Conservation (phyloP, 2,797 vertebrate genomes). For the Enoplosus armatus region DNA sequence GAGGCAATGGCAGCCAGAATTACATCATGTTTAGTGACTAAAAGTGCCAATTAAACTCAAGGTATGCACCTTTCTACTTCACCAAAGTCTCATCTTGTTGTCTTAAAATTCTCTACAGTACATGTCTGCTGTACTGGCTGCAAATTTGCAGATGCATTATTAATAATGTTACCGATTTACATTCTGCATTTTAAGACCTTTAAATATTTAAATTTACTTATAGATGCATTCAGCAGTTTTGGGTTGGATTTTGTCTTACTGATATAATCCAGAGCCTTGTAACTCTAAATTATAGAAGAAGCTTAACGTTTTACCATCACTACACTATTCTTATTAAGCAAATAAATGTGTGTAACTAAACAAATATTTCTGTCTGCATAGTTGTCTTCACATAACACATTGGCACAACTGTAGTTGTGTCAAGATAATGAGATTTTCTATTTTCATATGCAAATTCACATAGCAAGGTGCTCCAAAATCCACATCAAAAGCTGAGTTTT, state of each 20-base stretch:
- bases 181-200: conserved; percentile 12
- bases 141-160: conserved; percentile 33
- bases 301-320: background rate
- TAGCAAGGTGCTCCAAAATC: conserved; percentile 15
- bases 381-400: background rate
- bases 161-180: conserved; percentile 25
- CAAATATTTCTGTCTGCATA: conserved; percentile 3
- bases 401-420: background rate
- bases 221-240: background rate
- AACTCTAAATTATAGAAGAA: conserved; percentile 25
- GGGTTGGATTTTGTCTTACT: background rate
- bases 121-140: background rate
- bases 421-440: conserved; percentile 4
- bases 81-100: background rate
- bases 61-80: background rate
- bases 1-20: background rate
- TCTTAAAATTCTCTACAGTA: conserved; percentile 1
- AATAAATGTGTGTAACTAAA: background rate
- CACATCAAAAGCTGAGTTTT: conserved; percentile 28
- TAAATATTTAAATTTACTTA: conserved; percentile 35
- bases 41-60: background rate
- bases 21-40: background rate
- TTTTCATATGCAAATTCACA: conserved; percentile 35
- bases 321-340: background rate
- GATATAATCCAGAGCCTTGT: conserved; percentile 5